Evolutionary conservation across 2,888 invertebrate genomes (phyloP), one percentile per base, ranked within the genome.

Genomic region (Pseudococcus viburni): DNA sequence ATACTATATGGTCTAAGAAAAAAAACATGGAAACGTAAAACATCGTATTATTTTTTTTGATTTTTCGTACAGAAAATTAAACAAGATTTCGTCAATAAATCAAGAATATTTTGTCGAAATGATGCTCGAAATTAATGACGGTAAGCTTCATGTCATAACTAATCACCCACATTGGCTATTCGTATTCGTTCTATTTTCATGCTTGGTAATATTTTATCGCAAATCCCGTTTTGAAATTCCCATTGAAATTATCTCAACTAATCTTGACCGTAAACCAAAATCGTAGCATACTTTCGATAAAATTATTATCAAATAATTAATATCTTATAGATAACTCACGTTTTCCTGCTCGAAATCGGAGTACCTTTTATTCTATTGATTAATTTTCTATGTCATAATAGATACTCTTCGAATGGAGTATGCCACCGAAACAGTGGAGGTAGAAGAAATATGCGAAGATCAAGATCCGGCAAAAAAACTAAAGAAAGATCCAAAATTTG

Each of bases 381-480:
- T 39, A 17, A n/a, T 51, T 51, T 51, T 51, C 15, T 51, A n/a
- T n/a, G 48, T 15, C 12, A 15, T 51, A 15, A 19, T 19, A 83
- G 80, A 84, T 84, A 9, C 55, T 19, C 42, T 59, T 6, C 5
- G 46, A n/a, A 88, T 88, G 88, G 88, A 88, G 77, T 88, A 73
- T 33, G 26, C 88, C 33, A 88, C 88, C 11, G 88, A 88, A 83
- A 88, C 88, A 7, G 80, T 88, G 2, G 88, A 88, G 59, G 80
- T 88, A 4, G 88, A 88, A 55, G 88, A 88, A 88, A 83, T 88
- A 48, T 88, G 80, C 42, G 88, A 88, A 22, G 88, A 88, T 7
- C 80, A 80, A 33, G 51, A 51, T 59, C 88, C 88, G 0, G 51
- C 48, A 8, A 88, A 88, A 39, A 88, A 88, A 19, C 83, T 88